Conservation (phyloP, 2,113 vertebrate species). For the Labeo catla region DNA sequence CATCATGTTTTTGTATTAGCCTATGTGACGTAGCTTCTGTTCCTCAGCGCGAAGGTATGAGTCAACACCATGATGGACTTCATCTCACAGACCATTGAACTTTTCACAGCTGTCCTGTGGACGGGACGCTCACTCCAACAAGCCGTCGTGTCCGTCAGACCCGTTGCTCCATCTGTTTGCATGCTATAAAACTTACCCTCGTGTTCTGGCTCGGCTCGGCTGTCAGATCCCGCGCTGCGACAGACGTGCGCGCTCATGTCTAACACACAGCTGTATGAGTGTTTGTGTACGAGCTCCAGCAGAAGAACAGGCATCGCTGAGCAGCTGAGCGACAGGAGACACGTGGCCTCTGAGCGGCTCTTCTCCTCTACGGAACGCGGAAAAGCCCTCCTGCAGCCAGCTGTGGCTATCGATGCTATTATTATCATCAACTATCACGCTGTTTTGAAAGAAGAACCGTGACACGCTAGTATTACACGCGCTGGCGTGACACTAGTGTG, state of each 20-base stretch:
- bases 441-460: neutral
- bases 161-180: neutral
- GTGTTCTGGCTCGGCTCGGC: slow-evolving; percentile 1
- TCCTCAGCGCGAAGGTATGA: neutral
- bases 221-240: slow-evolving; percentile 31
- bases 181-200: neutral
- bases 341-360: slow-evolving; percentile 57
- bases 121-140: neutral
- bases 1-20: neutral
- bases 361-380: slow-evolving; percentile 2
- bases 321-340: slow-evolving; percentile 66
- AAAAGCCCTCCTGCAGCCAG: slow-evolving; percentile 47
- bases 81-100: slow-evolving; percentile 13
- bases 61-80: slow-evolving; percentile 10
- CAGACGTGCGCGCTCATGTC: slow-evolving; percentile 53
- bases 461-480: neutral
- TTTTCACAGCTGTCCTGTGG: neutral
- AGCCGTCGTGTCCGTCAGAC: neutral
- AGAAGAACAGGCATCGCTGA: slow-evolving; percentile 62
- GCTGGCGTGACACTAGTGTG: neutral
- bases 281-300: slow-evolving; percentile 32
- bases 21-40: neutral
- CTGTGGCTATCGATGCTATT: slow-evolving; percentile 61
- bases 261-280: slow-evolving; percentile 56
- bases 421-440: slow-evolving; percentile 42